Conservation (phyloP, 2,797 vertebrate species). For the Lates japonicus region DNA sequence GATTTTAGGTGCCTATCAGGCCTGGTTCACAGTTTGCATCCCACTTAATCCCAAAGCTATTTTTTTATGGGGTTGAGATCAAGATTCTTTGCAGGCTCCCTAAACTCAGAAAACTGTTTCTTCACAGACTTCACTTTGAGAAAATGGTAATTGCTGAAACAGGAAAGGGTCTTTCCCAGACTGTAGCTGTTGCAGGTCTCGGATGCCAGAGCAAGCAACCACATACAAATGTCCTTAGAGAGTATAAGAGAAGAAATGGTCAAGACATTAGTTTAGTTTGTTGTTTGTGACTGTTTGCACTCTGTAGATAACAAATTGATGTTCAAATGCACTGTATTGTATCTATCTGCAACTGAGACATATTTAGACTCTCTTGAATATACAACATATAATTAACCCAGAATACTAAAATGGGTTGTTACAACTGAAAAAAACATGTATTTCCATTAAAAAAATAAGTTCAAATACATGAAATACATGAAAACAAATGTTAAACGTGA, state of each 20-base stretch:
- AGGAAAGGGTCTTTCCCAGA: slow-evolving; percentile 1
- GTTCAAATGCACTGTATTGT: neutral
- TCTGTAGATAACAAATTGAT: neutral
- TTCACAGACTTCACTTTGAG: neutral
- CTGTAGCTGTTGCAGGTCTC: neutral
- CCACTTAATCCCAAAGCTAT: neutral
- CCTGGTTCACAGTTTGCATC: neutral
- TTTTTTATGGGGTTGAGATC: neutral
- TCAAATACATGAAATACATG: no score
- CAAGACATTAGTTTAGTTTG: neutral
- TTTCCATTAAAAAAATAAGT: neutral
- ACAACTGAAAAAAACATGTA: neutral
- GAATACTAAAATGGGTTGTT: neutral
- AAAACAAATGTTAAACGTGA: neutral
- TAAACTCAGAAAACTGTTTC: neutral
- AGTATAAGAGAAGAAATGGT: neutral
- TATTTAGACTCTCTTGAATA: neutral
- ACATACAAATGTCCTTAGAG: neutral
- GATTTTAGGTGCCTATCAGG: neutral
- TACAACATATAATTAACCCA: no score
- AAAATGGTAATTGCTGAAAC: neutral
- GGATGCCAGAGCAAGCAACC: neutral
- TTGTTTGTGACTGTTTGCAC: neutral
- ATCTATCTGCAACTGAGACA: neutral
- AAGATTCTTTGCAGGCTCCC: neutral